phyloP scores from a whole-genome alignment of 2,797 vertebrate genomes.

The Mycteria americana region DNA sequence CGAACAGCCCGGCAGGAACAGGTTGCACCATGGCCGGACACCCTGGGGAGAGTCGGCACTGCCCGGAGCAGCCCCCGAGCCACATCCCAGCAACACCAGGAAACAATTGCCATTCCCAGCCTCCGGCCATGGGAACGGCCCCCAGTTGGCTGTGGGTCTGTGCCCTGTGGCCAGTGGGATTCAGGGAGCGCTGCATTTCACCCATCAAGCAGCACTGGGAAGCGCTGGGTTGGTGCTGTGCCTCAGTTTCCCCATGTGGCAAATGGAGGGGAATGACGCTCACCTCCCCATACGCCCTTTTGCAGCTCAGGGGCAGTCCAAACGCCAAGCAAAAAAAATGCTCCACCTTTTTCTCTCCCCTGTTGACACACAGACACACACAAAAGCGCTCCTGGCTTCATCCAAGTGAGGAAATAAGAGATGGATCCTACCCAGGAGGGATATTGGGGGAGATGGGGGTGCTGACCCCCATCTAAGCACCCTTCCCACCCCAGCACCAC shows the following conservation, averaged over 20 bases:
- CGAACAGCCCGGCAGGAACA: neutral
- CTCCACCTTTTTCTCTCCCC: neutral
- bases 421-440: neutral
- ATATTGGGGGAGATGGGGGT: neutral
- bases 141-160: neutral
- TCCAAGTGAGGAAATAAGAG: neutral
- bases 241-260: neutral
- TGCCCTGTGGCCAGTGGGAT: fast-evolving
- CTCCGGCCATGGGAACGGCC: neutral
- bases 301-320: neutral
- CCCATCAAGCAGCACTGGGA: neutral
- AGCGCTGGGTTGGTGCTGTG: fast-evolving
- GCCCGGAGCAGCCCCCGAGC: fast-evolving
- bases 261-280: neutral
- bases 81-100: neutral
- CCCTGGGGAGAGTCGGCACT: neutral
- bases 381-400: neutral
- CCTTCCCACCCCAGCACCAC: fast-evolving
- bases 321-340: neutral
- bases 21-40: neutral
- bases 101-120: neutral
- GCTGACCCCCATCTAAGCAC: neutral
- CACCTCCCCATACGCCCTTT: fast-evolving
- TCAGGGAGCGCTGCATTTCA: neutral
- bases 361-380: neutral